These are phyloP conservation scores for Tachystola acroxantha DNA, from an alignment of 2,888 invertebrate genomes.

Conservation along the genomic window DNA sequence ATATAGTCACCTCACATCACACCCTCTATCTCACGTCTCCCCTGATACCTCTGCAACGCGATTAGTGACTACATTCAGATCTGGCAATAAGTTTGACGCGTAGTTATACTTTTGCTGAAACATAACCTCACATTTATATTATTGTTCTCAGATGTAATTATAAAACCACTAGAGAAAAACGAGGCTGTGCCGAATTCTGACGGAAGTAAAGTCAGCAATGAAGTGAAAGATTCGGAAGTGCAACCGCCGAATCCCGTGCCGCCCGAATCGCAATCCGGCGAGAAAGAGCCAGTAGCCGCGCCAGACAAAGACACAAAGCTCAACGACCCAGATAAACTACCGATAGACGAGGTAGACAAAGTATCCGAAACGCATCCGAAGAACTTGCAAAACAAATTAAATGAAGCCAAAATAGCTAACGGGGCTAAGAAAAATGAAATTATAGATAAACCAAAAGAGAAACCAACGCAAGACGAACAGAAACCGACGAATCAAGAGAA, in stretches of 20 bases:
- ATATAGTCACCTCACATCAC: too few relatives aligned
- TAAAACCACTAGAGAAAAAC: slow-evolving; percentile 29
- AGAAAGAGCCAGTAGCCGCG: slow-evolving; percentile 52
- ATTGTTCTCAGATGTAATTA: slow-evolving; percentile 33
- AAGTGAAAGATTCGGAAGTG: slow-evolving; percentile 55
- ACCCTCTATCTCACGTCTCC: too few relatives aligned
- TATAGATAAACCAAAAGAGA: slow-evolving; percentile 22
- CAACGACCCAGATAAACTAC: slow-evolving; percentile 33
- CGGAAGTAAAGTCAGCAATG: slow-evolving; percentile 25
- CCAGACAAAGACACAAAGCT: slow-evolving; percentile 26
- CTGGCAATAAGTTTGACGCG: too few relatives aligned
- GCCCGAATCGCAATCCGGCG: slow-evolving; percentile 60
- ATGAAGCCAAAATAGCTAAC: slow-evolving; percentile 31
- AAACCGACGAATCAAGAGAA: slow-evolving; percentile 23
- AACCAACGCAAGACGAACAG: slow-evolving; percentile 27
- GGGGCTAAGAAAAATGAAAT: slow-evolving; percentile 25
- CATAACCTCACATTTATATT: too few relatives aligned
- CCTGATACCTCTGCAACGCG: too few relatives aligned
- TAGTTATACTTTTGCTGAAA: too few relatives aligned
- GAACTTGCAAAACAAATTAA: slow-evolving; percentile 44
- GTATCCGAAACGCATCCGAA: slow-evolving; percentile 52
- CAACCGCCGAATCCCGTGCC: slow-evolving; percentile 68
- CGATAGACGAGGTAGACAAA: slow-evolving; percentile 33
- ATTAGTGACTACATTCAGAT: too few relatives aligned
- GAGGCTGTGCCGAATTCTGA: slow-evolving; percentile 9